Conservation (phyloP, 2,888 invertebrate species). For the Exocentrus adspersus region DNA sequence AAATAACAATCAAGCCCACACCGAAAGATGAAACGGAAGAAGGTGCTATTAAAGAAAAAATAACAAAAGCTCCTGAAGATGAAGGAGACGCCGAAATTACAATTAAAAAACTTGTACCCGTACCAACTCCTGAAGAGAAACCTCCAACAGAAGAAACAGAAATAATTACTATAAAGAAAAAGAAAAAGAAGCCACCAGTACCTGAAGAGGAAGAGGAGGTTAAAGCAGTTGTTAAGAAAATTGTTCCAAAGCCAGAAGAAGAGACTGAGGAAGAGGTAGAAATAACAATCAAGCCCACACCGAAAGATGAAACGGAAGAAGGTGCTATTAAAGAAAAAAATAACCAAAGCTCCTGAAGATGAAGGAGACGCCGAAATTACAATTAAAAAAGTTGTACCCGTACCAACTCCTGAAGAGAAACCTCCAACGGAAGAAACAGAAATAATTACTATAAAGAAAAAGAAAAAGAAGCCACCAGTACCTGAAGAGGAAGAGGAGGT, state of each 20-base stretch:
- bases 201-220: conserved; percentile 42
- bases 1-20: conserved; percentile 41
- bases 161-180: conserved; percentile 45
- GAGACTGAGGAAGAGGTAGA: conserved; percentile 54
- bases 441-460: conserved; percentile 45
- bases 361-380: conserved; percentile 50
- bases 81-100: conserved; percentile 50
- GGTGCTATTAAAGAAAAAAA: conserved; percentile 41
- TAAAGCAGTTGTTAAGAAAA: conserved; percentile 47
- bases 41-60: conserved; percentile 41
- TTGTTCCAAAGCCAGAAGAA: no score
- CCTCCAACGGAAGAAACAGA: conserved; percentile 47
- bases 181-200: conserved; percentile 48
- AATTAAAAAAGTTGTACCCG: conserved; percentile 43
- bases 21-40: conserved; percentile 36
- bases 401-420: conserved; percentile 52
- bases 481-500: conserved; percentile 42
- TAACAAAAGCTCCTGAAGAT: conserved; percentile 49
- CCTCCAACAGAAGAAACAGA: conserved; percentile 47
- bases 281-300: conserved; percentile 35
- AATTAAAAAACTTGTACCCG: conserved; percentile 43
- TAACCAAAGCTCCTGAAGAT: conserved; percentile 49
- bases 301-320: conserved; percentile 36
- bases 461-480: conserved; percentile 48
- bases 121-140: conserved; percentile 52